Percentiles rank a stretch among this genome's conserved stretches.
Evolutionary conservation across 92 coral and sea anemone species (phyloP).

Genomic region (Parazoanthus swiftii): DNA sequence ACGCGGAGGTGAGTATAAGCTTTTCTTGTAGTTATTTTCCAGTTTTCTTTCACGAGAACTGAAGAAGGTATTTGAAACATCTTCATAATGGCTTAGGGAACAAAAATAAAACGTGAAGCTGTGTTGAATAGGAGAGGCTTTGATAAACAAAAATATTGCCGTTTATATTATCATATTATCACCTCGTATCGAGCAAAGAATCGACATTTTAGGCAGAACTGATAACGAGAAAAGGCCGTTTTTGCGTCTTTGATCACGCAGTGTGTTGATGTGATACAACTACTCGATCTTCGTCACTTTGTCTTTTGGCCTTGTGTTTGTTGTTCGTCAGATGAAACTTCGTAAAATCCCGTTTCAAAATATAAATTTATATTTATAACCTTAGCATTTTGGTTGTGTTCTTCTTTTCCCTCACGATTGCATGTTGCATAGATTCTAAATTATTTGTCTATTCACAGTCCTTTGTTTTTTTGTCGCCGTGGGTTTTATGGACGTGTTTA

Average conservation of each 20-base stretch:
- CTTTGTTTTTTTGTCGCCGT: conserved; percentile 22
- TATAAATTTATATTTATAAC: not conserved
- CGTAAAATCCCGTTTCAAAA: not conserved
- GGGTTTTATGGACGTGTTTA: conserved; percentile 12
- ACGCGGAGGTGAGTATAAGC: conserved; percentile 14
- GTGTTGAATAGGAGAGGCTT: not conserved
- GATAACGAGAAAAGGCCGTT: conserved; percentile 54
- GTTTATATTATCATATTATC: conserved; percentile 1
- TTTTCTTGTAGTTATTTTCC: not conserved
- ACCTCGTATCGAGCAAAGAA: not conserved
- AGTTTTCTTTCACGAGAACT: conserved; percentile 30
- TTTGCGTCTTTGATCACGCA: conserved; percentile 69
- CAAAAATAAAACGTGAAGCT: conserved; percentile 7
- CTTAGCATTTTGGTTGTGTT: not conserved
- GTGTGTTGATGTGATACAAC: conserved; percentile 62
- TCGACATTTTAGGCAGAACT: conserved; percentile 25
- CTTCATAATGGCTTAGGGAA: conserved; percentile 21
- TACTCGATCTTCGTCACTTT: conserved; percentile 72
- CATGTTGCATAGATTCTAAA: conserved; percentile 17
- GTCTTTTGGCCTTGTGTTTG: conserved; percentile 36
- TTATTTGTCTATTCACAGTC: not conserved
- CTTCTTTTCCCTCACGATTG: conserved; percentile 2
- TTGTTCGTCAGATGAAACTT: not conserved
- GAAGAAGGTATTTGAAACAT: conserved; percentile 20
- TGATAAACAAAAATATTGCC: not conserved